These are phyloP conservation scores for Pandemis corylana DNA, from an alignment of 2,888 invertebrate species.

Conservation along the genomic window DNA sequence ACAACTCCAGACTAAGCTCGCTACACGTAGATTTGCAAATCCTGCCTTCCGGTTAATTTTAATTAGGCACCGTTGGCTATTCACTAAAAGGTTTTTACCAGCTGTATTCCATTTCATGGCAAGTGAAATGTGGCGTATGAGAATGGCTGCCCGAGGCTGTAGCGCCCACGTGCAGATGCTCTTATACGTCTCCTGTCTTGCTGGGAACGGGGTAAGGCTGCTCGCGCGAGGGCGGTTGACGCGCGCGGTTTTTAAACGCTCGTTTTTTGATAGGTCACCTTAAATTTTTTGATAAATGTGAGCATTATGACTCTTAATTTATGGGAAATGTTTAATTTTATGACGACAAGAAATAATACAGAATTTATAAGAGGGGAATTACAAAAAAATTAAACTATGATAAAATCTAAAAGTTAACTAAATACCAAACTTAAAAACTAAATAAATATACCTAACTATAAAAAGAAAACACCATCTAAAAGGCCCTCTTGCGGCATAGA, in stretches of 20 bases:
- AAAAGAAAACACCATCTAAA: too few species aligned
- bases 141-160: conserved; percentile 61
- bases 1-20: conserved; percentile 22
- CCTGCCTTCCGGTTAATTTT: conserved; percentile 45
- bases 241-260: conserved; percentile 2
- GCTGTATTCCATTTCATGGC: conserved; percentile 46
- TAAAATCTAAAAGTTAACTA: too few species aligned
- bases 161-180: conserved; percentile 73
- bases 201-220: conserved; percentile 55
- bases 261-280: neutral
- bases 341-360: too few species aligned
- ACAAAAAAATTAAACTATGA: too few species aligned
- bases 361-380: too few species aligned
- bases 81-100: conserved; percentile 56
- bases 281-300: too few species aligned
- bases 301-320: too few species aligned
- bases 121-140: conserved; percentile 51
- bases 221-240: conserved; percentile 33
- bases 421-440: too few species aligned
- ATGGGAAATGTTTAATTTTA: too few species aligned
- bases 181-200: conserved; percentile 77
- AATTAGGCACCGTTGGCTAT: conserved; percentile 60
- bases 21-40: conserved; percentile 19
- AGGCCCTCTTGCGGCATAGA: too few species aligned
- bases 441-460: too few species aligned